These are phyloP conservation scores for Manis javanica DNA, from an alignment of 2,797 vertebrate species.

Conservation along the genomic window DNA sequence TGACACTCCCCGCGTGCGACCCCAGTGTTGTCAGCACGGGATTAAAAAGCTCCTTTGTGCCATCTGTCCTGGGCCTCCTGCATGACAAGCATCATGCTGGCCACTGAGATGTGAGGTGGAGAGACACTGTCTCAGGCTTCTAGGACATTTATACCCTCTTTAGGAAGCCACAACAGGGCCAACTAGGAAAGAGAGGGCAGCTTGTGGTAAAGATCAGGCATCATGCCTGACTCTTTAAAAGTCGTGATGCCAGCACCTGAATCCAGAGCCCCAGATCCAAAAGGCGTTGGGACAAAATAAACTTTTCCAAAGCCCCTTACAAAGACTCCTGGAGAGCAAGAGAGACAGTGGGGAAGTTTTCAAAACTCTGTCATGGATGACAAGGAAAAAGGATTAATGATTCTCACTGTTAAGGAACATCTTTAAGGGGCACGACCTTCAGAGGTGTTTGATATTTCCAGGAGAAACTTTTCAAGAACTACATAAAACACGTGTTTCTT, in stretches of 20 bases:
- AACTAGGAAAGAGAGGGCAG: not conserved
- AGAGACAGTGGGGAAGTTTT: not conserved
- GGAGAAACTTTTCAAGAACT: not conserved
- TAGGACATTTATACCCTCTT: not conserved
- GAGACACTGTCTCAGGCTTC: not conserved
- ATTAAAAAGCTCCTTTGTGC: not conserved
- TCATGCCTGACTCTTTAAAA: not conserved
- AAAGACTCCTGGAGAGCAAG: not conserved
- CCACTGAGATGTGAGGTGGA: not conserved
- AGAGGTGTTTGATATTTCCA: not conserved
- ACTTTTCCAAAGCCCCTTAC: not conserved
- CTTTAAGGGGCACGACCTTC: not conserved
- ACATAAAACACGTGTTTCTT: not conserved
- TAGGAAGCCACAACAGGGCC: not conserved
- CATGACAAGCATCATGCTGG: not conserved
- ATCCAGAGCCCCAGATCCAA: not conserved
- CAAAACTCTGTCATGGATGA: not conserved
- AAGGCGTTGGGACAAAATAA: not conserved
- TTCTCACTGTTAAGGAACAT: not conserved
- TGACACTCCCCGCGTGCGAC: conserved; percentile 12
- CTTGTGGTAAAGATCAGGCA: not conserved
- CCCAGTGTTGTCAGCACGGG: not conserved
- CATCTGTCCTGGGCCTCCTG: not conserved
- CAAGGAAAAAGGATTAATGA: not conserved
- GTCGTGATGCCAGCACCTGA: not conserved